Evolutionary conservation across 2,888 invertebrate genomes (phyloP).

Genomic region (Acleris sparsana): DNA sequence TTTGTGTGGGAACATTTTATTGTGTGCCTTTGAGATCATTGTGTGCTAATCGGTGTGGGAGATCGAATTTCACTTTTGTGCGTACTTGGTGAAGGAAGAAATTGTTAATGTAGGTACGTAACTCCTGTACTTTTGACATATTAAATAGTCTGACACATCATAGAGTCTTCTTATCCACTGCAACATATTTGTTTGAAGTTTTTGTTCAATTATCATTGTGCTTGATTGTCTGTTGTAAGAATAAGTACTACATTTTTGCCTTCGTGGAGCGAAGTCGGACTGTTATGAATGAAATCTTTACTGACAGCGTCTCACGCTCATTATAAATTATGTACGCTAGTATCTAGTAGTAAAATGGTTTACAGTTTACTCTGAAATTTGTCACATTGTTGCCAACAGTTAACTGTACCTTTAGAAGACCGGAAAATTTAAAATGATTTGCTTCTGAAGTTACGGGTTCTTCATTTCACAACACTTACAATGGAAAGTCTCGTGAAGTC

Average conservation of each 20-base stretch:
- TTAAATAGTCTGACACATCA: neutral
- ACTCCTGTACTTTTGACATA: slow-evolving; percentile 9
- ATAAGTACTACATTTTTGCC: slow-evolving; percentile 21
- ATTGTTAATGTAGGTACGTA: slow-evolving; percentile 43
- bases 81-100: slow-evolving; percentile 37
- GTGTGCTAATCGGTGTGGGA: slow-evolving; percentile 68
- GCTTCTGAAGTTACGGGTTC: slow-evolving; percentile 11
- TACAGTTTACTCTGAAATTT: slow-evolving; percentile 30
- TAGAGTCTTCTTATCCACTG: neutral
- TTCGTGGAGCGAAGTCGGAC: slow-evolving; percentile 18
- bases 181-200: too few species aligned
- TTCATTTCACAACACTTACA: neutral
- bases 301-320: slow-evolving; percentile 28
- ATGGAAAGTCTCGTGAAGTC: too few species aligned
- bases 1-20: slow-evolving; percentile 66
- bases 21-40: slow-evolving; percentile 57
- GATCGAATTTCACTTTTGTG: slow-evolving; percentile 76
- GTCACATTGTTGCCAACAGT: slow-evolving; percentile 28
- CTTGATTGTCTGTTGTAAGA: slow-evolving; percentile 25
- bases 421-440: slow-evolving; percentile 21
- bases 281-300: slow-evolving; percentile 30
- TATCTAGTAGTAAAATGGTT: slow-evolving; percentile 23
- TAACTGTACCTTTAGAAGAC: slow-evolving; percentile 28
- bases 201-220: slow-evolving; percentile 6
- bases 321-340: slow-evolving; percentile 30